A percentile compares a stretch with the other conserved stretches of the same genome.
Conservation (phyloP, 1,140 invertebrate species). For the Spodoptera frugiperda region DNA sequence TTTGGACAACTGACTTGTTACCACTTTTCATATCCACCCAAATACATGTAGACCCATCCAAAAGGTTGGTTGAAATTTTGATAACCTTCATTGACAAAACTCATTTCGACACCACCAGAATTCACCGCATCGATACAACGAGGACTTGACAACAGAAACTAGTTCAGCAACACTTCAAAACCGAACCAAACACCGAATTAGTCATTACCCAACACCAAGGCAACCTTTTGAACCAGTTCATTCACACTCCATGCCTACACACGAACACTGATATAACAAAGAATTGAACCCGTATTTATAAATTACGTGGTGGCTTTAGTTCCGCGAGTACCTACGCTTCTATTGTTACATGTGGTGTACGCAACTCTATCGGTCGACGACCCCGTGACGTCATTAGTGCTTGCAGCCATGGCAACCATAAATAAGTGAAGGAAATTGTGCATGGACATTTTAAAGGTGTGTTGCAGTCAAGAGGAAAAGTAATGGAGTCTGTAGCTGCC, state of each 20-base stretch:
- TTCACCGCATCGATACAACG: too few relatives aligned
- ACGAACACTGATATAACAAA: conserved; percentile 27
- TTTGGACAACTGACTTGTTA: too few relatives aligned
- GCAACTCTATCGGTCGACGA: conserved; percentile 37
- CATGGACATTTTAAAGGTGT: neutral
- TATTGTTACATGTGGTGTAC: conserved; percentile 23
- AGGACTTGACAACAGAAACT: too few relatives aligned
- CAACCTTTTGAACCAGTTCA: conserved; percentile 1
- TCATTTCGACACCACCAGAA: too few relatives aligned
- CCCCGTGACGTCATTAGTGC: conserved; percentile 7
- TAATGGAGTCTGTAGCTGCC: neutral
- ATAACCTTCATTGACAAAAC: too few relatives aligned
- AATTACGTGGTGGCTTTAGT: conserved; percentile 11
- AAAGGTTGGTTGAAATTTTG: too few relatives aligned
- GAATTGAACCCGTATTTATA: conserved; percentile 35
- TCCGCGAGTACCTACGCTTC: conserved; percentile 17
- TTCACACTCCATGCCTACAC: conserved; percentile 11
- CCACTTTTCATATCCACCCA: too few relatives aligned
- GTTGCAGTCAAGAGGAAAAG: neutral
- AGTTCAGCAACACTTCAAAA: too few relatives aligned
- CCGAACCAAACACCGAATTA: neutral
- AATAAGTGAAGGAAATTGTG: neutral
- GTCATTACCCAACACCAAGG: neutral
- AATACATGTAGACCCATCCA: too few relatives aligned
- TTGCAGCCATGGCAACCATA: conserved; percentile 7